These are phyloP conservation scores for Gymnocypris eckloni DNA, from an alignment of 2,797 vertebrate species.

Conservation along the genomic window DNA sequence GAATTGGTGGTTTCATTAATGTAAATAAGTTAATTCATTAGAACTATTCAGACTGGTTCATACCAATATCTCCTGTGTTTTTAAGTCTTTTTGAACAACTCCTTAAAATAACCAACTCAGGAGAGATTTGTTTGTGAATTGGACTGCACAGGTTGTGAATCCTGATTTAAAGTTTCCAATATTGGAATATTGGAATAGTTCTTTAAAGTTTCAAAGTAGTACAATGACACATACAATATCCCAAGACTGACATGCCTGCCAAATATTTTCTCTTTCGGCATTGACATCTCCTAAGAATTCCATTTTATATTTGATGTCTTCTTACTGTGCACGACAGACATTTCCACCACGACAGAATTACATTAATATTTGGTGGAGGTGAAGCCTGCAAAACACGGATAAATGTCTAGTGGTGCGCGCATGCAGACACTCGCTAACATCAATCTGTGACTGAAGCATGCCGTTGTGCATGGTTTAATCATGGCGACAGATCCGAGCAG, in stretches of 20 bases:
- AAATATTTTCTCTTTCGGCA: not conserved
- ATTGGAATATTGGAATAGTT: not conserved
- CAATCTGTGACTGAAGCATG: conserved; percentile 31
- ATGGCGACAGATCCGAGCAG: conserved; percentile 45
- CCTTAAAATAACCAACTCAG: not conserved
- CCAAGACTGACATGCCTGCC: not conserved
- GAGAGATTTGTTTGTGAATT: not conserved
- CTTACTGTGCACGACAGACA: not conserved
- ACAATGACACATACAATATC: not conserved
- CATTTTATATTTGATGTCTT: conserved; percentile 31
- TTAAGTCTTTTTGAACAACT: too few relatives aligned
- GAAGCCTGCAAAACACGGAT: conserved; percentile 40
- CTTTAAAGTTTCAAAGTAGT: not conserved
- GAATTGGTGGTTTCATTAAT: not conserved
- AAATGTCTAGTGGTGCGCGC: conserved; percentile 30
- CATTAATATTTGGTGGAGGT: conserved; percentile 37
- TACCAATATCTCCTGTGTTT: not conserved
- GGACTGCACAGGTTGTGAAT: not conserved
- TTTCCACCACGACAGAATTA: conserved; percentile 29
- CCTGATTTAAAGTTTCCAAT: not conserved
- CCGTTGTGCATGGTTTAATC: conserved; percentile 47
- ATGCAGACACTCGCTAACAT: not conserved
- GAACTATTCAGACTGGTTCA: not conserved
- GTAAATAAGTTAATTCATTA: not conserved
- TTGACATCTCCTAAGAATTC: conserved; percentile 17